These are phyloP conservation scores for Pampus argenteus DNA, from an alignment of 2,797 vertebrate genomes.

Conservation along the genomic window DNA sequence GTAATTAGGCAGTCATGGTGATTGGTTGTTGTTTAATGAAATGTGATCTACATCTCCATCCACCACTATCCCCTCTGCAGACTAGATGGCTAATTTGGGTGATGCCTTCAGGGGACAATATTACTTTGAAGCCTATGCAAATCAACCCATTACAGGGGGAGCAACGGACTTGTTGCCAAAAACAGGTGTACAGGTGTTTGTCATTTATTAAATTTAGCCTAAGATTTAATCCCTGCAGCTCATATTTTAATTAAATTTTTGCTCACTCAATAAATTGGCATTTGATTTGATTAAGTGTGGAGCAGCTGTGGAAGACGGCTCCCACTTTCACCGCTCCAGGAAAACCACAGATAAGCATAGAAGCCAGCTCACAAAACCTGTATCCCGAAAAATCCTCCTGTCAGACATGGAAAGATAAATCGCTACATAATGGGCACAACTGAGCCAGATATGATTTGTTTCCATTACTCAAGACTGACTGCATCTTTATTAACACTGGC, in stretches of 20 bases:
- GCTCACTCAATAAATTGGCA: conserved; percentile 82
- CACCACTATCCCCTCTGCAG: conserved; percentile 32
- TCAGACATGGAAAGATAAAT: conserved; percentile 69
- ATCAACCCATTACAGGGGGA: conserved; percentile 70
- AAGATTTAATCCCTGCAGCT: conserved; percentile 80
- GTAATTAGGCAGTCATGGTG: conserved; percentile 77
- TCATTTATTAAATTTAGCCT: conserved; percentile 80
- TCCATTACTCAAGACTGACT: conserved; percentile 69
- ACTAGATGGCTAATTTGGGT: conserved; percentile 66
- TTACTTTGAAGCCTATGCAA: conserved; percentile 69
- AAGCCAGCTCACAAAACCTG: conserved; percentile 44
- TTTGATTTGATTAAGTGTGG: conserved; percentile 80
- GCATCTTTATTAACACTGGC: conserved; percentile 72
- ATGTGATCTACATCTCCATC: conserved; percentile 65
- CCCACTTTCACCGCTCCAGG: conserved; percentile 64
- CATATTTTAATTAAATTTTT: conserved; percentile 81
- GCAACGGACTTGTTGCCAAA: conserved; percentile 69
- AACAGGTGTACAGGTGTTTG: conserved; percentile 83
- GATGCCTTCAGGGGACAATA: conserved; percentile 65
- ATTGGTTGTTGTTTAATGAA: conserved; percentile 69
- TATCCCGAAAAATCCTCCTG: conserved; percentile 53
- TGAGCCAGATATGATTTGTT: conserved; percentile 75
- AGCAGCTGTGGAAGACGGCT: conserved; percentile 76
- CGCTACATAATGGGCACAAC: conserved; percentile 58
- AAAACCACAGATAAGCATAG: conserved; percentile 57